A percentile compares a stretch with the other conserved stretches of the same genome.
Evolutionary conservation across 2,797 vertebrate genomes (phyloP).

Genomic region (Gambusia yucatana): DNA sequence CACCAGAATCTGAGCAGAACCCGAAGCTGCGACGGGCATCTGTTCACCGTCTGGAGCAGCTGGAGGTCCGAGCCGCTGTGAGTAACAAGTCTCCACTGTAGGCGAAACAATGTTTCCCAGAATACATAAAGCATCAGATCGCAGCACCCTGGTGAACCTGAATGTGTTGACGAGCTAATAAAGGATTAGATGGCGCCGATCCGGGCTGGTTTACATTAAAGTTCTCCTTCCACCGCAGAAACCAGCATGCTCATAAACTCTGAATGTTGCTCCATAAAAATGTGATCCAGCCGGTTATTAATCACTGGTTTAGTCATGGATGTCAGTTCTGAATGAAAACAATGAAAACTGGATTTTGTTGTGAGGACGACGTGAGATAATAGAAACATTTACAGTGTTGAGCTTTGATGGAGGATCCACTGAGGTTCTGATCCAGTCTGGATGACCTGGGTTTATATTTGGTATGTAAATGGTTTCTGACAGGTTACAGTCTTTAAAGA

Average conservation of each 20-base stretch:
- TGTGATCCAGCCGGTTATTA: neutral
- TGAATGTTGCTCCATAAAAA: neutral
- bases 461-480: no score
- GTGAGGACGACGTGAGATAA: no score
- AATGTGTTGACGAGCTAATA: neutral
- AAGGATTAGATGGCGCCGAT: neutral
- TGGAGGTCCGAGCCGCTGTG: neutral
- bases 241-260: neutral
- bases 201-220: neutral
- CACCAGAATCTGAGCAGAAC: neutral
- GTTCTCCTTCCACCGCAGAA: neutral
- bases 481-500: no score
- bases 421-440: no score
- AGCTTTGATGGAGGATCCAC: no score
- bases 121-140: no score
- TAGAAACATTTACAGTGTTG: no score
- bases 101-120: no score
- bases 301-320: neutral
- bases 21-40: neutral
- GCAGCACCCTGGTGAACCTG: no score
- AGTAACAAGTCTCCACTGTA: no score
- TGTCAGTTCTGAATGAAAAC: neutral
- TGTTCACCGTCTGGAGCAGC: neutral
- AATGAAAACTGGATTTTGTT: no score
- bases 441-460: no score